Percentiles rank a stretch among this genome's conserved stretches.
These are phyloP conservation scores for Harlomillsia oculata DNA, from an alignment of 1,140 invertebrate genomes.

Conservation along the genomic window DNA sequence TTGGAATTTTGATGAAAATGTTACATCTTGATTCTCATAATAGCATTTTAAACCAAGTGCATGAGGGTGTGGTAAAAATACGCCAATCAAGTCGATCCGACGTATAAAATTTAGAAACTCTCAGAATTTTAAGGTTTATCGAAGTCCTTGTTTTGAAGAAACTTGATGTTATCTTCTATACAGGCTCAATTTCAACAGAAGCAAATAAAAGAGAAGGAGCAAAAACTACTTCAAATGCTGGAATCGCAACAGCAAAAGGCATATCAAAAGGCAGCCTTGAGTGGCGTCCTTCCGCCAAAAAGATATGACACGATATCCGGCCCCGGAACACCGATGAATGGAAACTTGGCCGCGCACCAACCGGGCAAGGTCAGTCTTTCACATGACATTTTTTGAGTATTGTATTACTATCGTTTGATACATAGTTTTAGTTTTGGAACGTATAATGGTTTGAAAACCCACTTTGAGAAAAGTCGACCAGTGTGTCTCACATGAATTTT, in stretches of 20 bases:
- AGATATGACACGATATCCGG: no score
- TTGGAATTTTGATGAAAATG: background rate
- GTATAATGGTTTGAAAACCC: background rate
- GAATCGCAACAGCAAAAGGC: slow-evolving; percentile 59
- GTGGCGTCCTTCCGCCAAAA: slow-evolving; percentile 16
- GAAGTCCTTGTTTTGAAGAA: no score
- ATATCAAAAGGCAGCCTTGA: slow-evolving; percentile 50
- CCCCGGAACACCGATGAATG: no score
- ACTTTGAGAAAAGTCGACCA: background rate
- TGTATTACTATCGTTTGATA: background rate
- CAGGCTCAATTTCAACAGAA: slow-evolving; percentile 64
- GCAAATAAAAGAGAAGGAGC: slow-evolving; percentile 59
- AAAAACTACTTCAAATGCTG: slow-evolving; percentile 58
- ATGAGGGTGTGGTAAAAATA: background rate
- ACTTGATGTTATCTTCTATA: no score
- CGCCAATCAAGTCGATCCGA: background rate
- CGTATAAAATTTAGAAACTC: background rate
- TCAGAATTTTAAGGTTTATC: background rate
- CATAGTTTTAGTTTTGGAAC: background rate
- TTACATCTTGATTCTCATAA: background rate
- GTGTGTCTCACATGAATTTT: background rate
- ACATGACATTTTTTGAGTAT: background rate
- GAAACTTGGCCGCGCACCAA: background rate
- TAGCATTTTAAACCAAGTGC: background rate
- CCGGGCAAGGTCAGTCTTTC: slow-evolving; percentile 17